These are phyloP conservation scores for Muntiacus muntjak DNA, from an alignment of 2,113 vertebrate species.

Conservation along the genomic window DNA sequence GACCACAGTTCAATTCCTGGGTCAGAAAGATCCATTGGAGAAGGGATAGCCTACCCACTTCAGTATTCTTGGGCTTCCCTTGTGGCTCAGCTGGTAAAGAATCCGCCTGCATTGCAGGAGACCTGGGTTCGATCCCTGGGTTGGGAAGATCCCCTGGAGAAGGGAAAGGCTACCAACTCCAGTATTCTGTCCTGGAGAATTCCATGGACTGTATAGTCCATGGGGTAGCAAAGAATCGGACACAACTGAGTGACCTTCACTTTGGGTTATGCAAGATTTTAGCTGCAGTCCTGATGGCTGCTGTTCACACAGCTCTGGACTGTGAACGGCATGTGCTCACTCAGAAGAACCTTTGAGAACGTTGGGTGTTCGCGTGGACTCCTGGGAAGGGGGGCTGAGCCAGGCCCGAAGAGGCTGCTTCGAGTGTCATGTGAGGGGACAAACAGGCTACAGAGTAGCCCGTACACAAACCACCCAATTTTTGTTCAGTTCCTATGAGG, in stretches of 20 bases:
- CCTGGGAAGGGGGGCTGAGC: background rate
- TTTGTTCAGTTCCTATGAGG: background rate
- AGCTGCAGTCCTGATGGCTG: background rate
- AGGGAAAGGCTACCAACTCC: background rate
- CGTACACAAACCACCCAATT: fast-evolving
- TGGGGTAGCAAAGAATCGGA: background rate
- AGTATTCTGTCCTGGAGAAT: background rate
- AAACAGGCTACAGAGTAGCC: background rate
- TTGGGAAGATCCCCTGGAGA: background rate
- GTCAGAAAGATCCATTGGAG: background rate
- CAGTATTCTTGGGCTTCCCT: background rate
- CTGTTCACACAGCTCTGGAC: background rate
- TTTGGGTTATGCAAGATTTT: background rate
- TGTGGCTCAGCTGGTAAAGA: background rate
- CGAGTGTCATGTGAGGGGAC: background rate
- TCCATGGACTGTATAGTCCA: background rate
- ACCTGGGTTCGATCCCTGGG: background rate
- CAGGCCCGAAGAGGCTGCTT: background rate
- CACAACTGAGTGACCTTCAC: background rate
- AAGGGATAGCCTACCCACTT: background rate
- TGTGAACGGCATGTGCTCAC: background rate
- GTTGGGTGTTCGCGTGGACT: background rate
- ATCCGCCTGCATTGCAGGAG: background rate
- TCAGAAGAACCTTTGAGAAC: background rate
- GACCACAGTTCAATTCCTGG: background rate